Conservation (phyloP, 2,113 vertebrate genomes). For the Pseudois nayaur region DNA sequence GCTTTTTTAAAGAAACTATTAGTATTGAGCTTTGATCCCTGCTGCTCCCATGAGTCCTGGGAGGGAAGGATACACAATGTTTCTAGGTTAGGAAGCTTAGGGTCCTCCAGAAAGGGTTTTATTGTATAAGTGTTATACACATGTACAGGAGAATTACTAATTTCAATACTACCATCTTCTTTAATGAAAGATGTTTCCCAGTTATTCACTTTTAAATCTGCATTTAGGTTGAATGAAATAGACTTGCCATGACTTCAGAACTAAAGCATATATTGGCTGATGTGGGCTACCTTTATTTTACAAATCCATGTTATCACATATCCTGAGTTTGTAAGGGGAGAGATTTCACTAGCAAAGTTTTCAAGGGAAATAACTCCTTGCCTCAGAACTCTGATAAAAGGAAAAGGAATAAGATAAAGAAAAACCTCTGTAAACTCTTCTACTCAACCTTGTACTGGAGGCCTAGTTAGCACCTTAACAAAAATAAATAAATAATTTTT, state of each 20-base stretch:
- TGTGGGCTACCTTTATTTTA: neutral
- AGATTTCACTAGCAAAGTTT: neutral
- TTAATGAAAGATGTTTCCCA: neutral
- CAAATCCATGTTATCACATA: neutral
- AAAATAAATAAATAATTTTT: neutral
- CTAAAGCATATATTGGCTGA: neutral
- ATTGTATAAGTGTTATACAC: neutral
- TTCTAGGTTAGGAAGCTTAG: neutral
- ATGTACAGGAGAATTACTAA: neutral
- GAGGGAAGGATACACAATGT: neutral
- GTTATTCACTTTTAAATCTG: neutral
- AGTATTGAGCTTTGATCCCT: neutral
- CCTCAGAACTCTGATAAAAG: neutral
- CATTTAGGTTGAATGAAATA: neutral
- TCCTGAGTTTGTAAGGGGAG: neutral
- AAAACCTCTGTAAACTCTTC: neutral
- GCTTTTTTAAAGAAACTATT: neutral
- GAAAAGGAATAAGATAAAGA: neutral
- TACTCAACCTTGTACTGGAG: neutral
- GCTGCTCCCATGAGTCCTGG: neutral
- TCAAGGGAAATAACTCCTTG: neutral
- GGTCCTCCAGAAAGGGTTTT: neutral
- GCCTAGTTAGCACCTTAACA: neutral
- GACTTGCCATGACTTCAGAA: neutral
- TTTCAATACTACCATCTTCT: neutral